Base-by-base conservation (phyloP, 2,113 vertebrate species). In the Xiphophorus couchianus region DNA sequence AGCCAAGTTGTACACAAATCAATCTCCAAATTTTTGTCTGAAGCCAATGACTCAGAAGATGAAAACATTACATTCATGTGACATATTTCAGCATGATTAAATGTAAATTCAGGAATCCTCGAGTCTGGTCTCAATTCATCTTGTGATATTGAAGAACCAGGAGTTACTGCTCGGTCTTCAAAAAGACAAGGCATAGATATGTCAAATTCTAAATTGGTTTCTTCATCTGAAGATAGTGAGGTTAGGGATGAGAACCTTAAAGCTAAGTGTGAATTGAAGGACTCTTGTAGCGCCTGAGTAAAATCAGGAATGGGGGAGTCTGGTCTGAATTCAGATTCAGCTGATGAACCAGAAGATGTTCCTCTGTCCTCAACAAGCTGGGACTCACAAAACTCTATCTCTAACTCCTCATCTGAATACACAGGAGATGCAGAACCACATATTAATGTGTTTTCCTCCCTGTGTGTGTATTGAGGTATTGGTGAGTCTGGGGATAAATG, bases 301-400 rank as follows among this genome's bases (percentile, higher is more conserved):
- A 86, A 92, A 0, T 78, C 74, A 75, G 85, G 90, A 65, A 90
- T 65, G 10, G 92, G 91, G 58, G 92, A 93, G 31, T 93, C 91
- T 35, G 29, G 68, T 77, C 82, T 77, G 3, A 80, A 74, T 13
- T 84, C 48, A 51, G 85, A 66, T 33, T 65, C 33, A 37, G 77
- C 90, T 62, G 30, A 27, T 19, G 86, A 92, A 48, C 60, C 85
- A 66, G 80, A 74, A 58, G 90, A 89, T 27, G 11, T 27, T 7
- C 85, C 71, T 74, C 86, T 84, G 1, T 64, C 76, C 14, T 89
- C 83, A 67, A 72, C 81, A 27, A 67, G 25, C 71, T 83, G 70
- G 0, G 70, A 25, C 0, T 44, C 17, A 69, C 65, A 70, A 13
- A 81, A 29, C 69, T 85, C 83, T 25, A 37, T 42, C 33, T 62